phyloP scores from a whole-genome alignment of 2,113 vertebrate species.

The Dicentrarchus labrax region DNA sequence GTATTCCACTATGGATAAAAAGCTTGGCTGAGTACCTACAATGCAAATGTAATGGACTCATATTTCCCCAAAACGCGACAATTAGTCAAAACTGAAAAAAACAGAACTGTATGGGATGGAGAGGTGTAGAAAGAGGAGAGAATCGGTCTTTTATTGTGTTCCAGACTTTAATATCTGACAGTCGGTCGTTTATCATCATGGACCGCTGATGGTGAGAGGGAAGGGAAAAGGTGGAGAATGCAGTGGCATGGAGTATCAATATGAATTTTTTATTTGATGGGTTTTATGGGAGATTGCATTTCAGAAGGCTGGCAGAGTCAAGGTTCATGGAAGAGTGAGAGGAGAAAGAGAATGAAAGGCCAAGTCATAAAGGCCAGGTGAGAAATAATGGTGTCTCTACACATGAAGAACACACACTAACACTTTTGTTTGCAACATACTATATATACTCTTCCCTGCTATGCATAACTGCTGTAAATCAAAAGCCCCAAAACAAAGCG shows the following conservation, averaged over 20 bases:
- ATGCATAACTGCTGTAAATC: neutral
- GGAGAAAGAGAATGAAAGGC: slow-evolving; percentile 33
- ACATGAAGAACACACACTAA: slow-evolving; percentile 38
- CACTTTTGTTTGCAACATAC: slow-evolving; percentile 2
- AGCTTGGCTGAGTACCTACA: neutral
- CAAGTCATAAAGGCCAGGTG: slow-evolving; percentile 55
- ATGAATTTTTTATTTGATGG: slow-evolving; percentile 84
- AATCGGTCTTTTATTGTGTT: slow-evolving; percentile 74
- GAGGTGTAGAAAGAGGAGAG: slow-evolving; percentile 46
- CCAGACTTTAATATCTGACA: slow-evolving; percentile 79
- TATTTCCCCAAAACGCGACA: slow-evolving; percentile 1
- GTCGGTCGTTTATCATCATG: slow-evolving; percentile 78
- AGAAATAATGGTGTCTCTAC: slow-evolving; percentile 49
- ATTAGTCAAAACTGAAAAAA: slow-evolving; percentile 7
- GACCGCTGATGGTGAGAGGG: slow-evolving; percentile 65
- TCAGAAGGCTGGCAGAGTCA: slow-evolving; percentile 65
- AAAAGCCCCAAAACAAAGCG: neutral
- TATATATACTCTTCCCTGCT: neutral
- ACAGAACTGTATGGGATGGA: slow-evolving; percentile 12
- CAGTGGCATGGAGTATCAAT: slow-evolving; percentile 74
- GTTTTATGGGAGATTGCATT: slow-evolving; percentile 80
- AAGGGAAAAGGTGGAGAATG: slow-evolving; percentile 64
- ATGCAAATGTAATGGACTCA: slow-evolving; percentile 1
- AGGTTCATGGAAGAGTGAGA: slow-evolving; percentile 63
- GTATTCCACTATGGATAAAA: no score